These are phyloP conservation scores for Cepphus grylle DNA, from an alignment of 2,113 vertebrate genomes.

Conservation along the genomic window DNA sequence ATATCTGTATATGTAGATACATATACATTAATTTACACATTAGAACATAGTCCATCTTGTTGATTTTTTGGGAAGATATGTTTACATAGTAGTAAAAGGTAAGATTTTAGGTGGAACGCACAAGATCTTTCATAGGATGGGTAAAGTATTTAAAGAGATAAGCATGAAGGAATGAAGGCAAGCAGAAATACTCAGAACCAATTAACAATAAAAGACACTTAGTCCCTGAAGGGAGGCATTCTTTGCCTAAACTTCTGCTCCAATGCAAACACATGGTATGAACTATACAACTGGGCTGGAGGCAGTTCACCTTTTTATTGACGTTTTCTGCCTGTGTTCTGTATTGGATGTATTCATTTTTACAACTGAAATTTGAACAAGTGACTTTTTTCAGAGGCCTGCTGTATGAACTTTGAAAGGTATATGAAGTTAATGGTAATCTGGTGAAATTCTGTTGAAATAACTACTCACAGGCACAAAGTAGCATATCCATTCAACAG, in stretches of 20 bases:
- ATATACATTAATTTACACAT: background rate
- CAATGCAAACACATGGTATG: accelerated
- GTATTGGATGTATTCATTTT: background rate
- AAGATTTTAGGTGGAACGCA: background rate
- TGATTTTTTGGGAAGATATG: background rate
- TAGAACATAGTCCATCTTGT: background rate
- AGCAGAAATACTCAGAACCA: background rate
- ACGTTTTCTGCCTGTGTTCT: background rate
- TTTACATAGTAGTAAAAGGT: background rate
- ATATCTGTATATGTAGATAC: no score
- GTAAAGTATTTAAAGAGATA: background rate
- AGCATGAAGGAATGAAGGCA: background rate
- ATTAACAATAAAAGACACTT: background rate
- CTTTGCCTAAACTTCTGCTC: background rate
- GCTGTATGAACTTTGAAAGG: background rate
- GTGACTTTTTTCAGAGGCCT: background rate
- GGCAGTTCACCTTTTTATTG: background rate
- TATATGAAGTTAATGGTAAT: background rate
- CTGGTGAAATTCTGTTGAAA: background rate
- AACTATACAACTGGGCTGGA: background rate
- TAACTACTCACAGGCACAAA: background rate
- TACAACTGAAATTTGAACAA: background rate
- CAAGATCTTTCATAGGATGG: background rate
- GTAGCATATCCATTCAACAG: background rate
- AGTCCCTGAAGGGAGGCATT: background rate